Evolutionary conservation across 2,797 vertebrate species (phyloP).

Genomic region (Epinephelus coioides): DNA sequence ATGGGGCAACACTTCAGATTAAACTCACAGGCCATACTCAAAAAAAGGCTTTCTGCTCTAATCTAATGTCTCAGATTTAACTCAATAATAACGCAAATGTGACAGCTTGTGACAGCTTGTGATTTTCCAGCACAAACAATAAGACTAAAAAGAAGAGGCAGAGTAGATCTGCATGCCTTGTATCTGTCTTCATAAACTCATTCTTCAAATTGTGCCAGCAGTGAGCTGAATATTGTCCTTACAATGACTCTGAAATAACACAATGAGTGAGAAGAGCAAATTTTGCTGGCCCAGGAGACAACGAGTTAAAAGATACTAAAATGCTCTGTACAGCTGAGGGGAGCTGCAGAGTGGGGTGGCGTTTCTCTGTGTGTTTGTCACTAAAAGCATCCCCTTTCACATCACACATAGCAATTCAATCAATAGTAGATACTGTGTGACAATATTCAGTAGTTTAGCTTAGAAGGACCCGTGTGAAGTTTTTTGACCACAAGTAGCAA

Average conservation of each 20-base stretch:
- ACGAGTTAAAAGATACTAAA: constrained; percentile 5
- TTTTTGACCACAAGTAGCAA: not conserved
- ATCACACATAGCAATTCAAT: constrained; percentile 11
- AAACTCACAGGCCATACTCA: constrained; percentile 3
- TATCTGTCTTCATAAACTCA: constrained; percentile 9
- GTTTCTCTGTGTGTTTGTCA: constrained; percentile 12
- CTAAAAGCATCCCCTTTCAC: not conserved
- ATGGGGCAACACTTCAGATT: constrained; percentile 25
- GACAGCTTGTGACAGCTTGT: constrained; percentile 44
- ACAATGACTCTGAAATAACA: constrained; percentile 22
- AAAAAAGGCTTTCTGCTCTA: constrained; percentile 16
- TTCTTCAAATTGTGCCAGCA: constrained; percentile 11
- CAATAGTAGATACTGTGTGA: not conserved
- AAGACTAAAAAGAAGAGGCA: constrained; percentile 9
- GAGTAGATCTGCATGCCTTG: not conserved
- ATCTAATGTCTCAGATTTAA: constrained; percentile 18
- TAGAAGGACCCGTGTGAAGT: not conserved
- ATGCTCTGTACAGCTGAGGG: not conserved
- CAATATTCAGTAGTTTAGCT: not conserved
- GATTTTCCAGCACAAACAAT: constrained; percentile 33
- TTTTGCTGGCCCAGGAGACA: not conserved
- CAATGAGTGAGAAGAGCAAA: not conserved
- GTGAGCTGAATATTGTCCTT: constrained; percentile 23
- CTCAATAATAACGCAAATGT: constrained; percentile 16
- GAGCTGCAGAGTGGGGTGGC: not conserved